A percentile compares a stretch with the other conserved stretches of the same genome.
These are phyloP conservation scores for Coluber constrictor DNA, from an alignment of 2,797 vertebrate genomes.

Conservation along the genomic window DNA sequence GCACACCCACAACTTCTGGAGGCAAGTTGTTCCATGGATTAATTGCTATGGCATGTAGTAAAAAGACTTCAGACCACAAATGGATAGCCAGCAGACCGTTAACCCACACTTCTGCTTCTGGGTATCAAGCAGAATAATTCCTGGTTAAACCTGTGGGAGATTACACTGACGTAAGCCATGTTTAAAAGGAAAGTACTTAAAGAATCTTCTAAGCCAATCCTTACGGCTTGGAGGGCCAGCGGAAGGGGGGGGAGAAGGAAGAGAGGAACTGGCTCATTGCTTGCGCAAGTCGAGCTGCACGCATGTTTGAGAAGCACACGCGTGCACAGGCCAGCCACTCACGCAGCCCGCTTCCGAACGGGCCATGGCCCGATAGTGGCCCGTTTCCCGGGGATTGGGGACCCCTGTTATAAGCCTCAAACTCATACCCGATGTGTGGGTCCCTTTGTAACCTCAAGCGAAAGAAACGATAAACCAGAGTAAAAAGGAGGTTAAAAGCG, in stretches of 20 bases:
- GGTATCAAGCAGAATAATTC: background rate
- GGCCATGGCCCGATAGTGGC: no score
- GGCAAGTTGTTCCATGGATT: no score
- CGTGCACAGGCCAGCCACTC: no score
- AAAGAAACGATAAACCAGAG: slow-evolving; percentile 17
- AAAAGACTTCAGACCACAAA: background rate
- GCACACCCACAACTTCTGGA: no score
- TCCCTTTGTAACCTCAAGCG: slow-evolving; percentile 33
- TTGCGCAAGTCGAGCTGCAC: no score
- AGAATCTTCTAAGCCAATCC: background rate
- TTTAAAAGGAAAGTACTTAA: slow-evolving; percentile 12
- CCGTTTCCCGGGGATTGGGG: no score
- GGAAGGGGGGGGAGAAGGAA: no score
- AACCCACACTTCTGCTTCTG: background rate
- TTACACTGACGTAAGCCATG: slow-evolving; percentile 34
- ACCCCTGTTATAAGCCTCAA: background rate
- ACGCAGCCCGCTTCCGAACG: no score
- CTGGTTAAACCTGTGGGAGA: slow-evolving; percentile 10
- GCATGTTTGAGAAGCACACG: no score
- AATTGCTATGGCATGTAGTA: background rate
- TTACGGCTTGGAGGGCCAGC: background rate
- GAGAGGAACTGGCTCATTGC: no score
- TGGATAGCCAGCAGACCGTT: background rate
- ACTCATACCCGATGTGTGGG: slow-evolving; percentile 19
- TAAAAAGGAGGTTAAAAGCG: slow-evolving; percentile 45